Evolutionary conservation across 2,888 invertebrate genomes (phyloP).

Genomic region (Eumacrocentrus americanus): DNA sequence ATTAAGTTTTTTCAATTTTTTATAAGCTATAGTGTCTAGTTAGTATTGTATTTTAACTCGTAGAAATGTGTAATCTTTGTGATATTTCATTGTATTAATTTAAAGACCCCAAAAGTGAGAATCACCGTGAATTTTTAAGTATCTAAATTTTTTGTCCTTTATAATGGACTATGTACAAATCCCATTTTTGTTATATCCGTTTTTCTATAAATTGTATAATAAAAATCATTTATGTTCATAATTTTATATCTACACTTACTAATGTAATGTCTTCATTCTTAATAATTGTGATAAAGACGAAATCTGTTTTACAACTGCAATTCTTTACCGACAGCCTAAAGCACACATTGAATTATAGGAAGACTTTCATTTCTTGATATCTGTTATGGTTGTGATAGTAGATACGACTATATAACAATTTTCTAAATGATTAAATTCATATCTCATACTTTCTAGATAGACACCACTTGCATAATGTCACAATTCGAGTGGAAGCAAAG

Average conservation of each 20-base stretch:
- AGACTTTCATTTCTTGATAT: neutral
- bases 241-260: too few relatives aligned
- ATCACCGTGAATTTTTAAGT: constrained; percentile 5
- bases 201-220: neutral
- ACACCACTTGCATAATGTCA: neutral
- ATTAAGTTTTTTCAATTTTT: constrained; percentile 7
- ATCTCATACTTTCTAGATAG: neutral
- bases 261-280: too few relatives aligned
- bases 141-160: constrained; percentile 9
- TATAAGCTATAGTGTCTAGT: constrained; percentile 12
- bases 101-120: constrained; percentile 23
- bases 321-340: too few relatives aligned
- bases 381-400: neutral
- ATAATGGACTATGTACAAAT: constrained; percentile 5
- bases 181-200: neutral
- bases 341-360: too few relatives aligned
- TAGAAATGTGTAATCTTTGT: constrained; percentile 31
- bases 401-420: neutral
- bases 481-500: neutral
- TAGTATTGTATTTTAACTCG: constrained; percentile 9
- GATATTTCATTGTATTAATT: constrained; percentile 34
- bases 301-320: too few relatives aligned
- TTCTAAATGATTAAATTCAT: neutral
- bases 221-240: neutral
- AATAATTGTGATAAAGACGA: too few relatives aligned